A percentile compares a stretch with the other conserved stretches of the same genome.
Conservation (phyloP, 2,113 vertebrate species). For the Steatornis caripensis region DNA sequence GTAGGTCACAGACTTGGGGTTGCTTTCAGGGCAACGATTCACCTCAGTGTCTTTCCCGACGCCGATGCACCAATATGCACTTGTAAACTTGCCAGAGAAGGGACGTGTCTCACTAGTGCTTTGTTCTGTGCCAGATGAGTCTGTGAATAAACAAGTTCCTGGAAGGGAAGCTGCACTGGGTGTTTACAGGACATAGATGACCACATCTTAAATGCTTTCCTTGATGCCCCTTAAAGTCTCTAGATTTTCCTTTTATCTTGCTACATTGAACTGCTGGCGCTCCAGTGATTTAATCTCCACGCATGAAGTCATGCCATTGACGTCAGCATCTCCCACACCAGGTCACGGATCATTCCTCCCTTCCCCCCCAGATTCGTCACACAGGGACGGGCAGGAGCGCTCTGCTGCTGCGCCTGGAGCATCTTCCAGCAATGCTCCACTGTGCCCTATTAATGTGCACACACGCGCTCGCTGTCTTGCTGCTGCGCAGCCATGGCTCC, state of each 20-base stretch:
- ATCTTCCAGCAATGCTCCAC: neutral
- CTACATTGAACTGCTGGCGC: fast-evolving
- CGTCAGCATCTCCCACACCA: neutral
- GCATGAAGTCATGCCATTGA: neutral
- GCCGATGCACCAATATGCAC: neutral
- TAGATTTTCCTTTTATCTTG: neutral
- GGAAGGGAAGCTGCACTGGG: neutral
- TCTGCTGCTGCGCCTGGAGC: neutral
- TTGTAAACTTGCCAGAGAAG: neutral
- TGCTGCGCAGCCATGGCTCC: neutral
- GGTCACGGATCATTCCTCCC: neutral
- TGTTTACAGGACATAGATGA: neutral
- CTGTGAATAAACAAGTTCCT: neutral
- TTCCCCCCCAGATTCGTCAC: fast-evolving
- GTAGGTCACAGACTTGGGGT: neutral
- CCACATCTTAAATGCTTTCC: neutral
- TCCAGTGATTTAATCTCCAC: neutral
- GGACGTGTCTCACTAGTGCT: neutral
- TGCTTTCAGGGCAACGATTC: neutral
- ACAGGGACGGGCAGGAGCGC: fast-evolving
- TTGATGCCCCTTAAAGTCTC: neutral
- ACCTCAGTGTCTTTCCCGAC: fast-evolving
- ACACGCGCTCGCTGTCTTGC: fast-evolving
- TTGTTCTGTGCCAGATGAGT: neutral
- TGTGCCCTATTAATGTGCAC: neutral